Evolutionary conservation across 64 coral and sea anemone genomes (phyloP).

Genomic region (Acropora tenuis): DNA sequence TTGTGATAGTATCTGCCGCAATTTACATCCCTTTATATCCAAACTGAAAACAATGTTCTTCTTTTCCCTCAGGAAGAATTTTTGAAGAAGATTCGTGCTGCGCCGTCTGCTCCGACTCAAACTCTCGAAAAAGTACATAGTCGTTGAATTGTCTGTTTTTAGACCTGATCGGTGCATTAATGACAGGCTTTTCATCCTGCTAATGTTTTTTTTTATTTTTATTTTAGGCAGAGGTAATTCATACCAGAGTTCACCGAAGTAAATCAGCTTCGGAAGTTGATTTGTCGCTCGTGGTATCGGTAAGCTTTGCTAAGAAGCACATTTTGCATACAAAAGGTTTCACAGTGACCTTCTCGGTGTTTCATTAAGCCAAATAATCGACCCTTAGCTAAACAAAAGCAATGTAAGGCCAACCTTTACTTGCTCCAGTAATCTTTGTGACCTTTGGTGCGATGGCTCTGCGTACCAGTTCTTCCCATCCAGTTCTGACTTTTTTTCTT

Average conservation of each 20-base stretch:
- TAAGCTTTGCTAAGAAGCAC: neutral
- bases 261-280: constrained; percentile 27
- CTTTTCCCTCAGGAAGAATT: neutral
- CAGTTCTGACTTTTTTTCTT: too few species aligned
- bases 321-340: too few species aligned
- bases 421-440: too few species aligned
- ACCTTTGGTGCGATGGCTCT: too few species aligned
- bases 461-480: too few species aligned
- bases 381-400: too few species aligned
- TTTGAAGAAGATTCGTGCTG: constrained; percentile 28
- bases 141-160: neutral
- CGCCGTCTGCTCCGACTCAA: constrained; percentile 21
- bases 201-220: neutral
- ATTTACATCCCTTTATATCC: too few species aligned
- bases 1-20: too few species aligned
- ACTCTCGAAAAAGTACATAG: neutral
- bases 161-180: neutral
- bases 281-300: constrained; percentile 24
- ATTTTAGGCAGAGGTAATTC: constrained; percentile 20
- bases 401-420: too few species aligned
- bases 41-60: neutral
- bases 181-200: too few species aligned
- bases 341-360: too few species aligned
- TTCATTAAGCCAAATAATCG: too few species aligned
- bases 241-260: constrained; percentile 11